These are phyloP conservation scores for Caenorhabditis sp. DNA, from an alignment of 2,888 invertebrate species.

Conservation along the genomic window DNA sequence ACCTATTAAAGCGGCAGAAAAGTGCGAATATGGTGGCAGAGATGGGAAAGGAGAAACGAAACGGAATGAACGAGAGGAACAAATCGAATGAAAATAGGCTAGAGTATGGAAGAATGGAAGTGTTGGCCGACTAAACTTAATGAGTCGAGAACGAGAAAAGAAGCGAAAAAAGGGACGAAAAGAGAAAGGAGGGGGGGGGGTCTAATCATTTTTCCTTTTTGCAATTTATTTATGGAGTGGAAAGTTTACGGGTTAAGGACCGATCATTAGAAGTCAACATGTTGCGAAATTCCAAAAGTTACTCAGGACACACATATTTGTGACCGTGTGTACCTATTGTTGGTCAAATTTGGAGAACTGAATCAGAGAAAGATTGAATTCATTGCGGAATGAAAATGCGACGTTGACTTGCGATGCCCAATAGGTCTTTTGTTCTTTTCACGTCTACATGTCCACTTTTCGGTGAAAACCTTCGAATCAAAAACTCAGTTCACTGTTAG, in stretches of 20 bases:
- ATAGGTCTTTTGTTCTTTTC: neutral
- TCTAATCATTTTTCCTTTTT: neutral
- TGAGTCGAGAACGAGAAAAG: slow-evolving; percentile 6
- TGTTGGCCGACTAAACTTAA: slow-evolving; percentile 13
- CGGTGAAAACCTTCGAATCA: neutral
- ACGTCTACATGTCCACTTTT: neutral
- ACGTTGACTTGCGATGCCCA: neutral
- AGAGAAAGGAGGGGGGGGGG: too few species aligned
- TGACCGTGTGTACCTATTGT: slow-evolving; percentile 13
- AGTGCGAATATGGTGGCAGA: neutral
- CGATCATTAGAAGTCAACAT: neutral
- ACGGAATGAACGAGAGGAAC: slow-evolving; percentile 18
- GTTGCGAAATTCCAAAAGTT: slow-evolving; percentile 40
- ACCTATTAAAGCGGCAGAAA: slow-evolving; percentile 11
- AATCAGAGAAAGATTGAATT: too few species aligned
- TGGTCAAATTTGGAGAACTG: slow-evolving; percentile 21
- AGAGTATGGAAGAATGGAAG: neutral
- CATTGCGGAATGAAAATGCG: neutral
- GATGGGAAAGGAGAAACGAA: neutral
- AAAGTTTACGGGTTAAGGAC: neutral
- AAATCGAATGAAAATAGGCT: slow-evolving; percentile 21
- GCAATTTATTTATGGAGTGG: too few species aligned
- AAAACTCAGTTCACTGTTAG: neutral
- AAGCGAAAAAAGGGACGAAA: neutral
- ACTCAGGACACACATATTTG: slow-evolving; percentile 19